Evolutionary conservation across 2,113 vertebrate species (phyloP).

Genomic region (Sphaerodactylus townsendi): DNA sequence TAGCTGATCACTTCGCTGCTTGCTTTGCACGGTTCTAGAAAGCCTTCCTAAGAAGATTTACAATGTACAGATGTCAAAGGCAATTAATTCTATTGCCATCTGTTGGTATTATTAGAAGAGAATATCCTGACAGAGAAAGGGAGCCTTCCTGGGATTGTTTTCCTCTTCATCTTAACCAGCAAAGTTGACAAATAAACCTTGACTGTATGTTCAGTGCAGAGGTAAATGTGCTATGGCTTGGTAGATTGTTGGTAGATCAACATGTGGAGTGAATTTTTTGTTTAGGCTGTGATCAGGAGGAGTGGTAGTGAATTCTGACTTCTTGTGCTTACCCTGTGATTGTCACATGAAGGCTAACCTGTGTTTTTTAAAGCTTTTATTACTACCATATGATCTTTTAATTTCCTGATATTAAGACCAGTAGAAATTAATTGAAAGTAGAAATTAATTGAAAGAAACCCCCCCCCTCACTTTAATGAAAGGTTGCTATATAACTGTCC

Average conservation of each 20-base stretch:
- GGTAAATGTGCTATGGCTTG: slow-evolving; percentile 37
- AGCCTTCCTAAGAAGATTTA: slow-evolving; percentile 62
- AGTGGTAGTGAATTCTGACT: no score
- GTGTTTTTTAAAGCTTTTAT: no score
- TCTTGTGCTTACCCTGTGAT: no score
- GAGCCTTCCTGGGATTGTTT: slow-evolving; percentile 47
- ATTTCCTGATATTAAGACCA: no score
- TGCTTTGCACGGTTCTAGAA: slow-evolving; percentile 40
- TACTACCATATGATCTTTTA: no score
- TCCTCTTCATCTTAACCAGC: slow-evolving; percentile 38
- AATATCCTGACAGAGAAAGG: slow-evolving; percentile 46
- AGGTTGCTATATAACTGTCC: no score
- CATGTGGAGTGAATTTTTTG: no score
- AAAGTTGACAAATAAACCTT: slow-evolving; percentile 23
- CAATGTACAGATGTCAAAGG: slow-evolving; percentile 63
- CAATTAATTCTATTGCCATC: slow-evolving; percentile 63
- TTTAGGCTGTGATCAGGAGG: no score
- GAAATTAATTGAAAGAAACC: no score
- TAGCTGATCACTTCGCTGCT: slow-evolving; percentile 52
- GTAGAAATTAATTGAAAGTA: no score
- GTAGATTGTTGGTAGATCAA: slow-evolving; percentile 14
- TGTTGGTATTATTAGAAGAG: slow-evolving; percentile 65
- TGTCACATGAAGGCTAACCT: no score
- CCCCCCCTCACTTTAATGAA: no score
- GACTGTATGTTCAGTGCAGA: background rate